These are phyloP conservation scores for Cyclargus thomasi DNA, from an alignment of 1,140 invertebrate species.

Conservation along the genomic window DNA sequence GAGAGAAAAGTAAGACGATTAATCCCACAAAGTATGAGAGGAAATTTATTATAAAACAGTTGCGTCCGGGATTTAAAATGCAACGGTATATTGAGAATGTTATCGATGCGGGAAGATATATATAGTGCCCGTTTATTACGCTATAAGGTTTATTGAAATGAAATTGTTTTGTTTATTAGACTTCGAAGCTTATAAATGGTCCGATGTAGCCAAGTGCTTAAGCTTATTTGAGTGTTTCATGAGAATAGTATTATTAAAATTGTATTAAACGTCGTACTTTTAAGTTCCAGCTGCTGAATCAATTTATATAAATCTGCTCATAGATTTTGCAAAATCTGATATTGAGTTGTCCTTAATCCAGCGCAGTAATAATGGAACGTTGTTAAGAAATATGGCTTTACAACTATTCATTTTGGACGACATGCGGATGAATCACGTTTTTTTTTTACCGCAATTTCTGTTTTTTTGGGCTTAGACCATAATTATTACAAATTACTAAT, in stretches of 20 bases:
- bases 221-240: constrained; percentile 3
- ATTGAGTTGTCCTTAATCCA: no score
- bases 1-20: constrained; percentile 71
- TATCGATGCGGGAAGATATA: constrained; percentile 41
- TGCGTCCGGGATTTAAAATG: constrained; percentile 53
- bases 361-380: no score
- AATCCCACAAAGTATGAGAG: constrained; percentile 59
- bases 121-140: constrained; percentile 40
- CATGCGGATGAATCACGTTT: no score
- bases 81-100: constrained; percentile 42
- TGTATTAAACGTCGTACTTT: no score
- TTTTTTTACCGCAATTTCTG: no score
- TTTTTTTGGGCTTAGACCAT: no score
- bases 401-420: no score
- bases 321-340: no score
- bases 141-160: constrained; percentile 37
- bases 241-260: neutral
- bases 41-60: constrained; percentile 71
- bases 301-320: no score
- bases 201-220: neutral
- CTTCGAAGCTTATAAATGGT: neutral
- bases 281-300: no score
- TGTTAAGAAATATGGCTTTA: no score
- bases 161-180: constrained; percentile 42
- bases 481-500: no score